Percentiles rank a stretch among this genome's conserved stretches.
These are phyloP conservation scores for Beris morrisii DNA, from an alignment of 2,888 invertebrate genomes.

Conservation along the genomic window DNA sequence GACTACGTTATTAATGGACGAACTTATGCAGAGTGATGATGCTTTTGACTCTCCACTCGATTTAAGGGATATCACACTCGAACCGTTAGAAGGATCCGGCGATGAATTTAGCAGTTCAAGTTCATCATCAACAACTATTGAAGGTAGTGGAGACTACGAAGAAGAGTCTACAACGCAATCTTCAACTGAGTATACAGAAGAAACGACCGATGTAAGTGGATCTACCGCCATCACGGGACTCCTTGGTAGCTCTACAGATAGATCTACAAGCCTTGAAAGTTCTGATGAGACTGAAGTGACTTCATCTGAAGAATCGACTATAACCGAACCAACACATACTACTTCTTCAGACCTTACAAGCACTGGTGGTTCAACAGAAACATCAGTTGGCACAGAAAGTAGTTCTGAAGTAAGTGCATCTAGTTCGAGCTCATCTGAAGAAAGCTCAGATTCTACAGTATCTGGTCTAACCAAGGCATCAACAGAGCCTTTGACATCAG, in stretches of 20 bases:
- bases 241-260: conserved; percentile 9
- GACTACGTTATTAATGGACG: conserved; percentile 54
- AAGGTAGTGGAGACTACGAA: conserved; percentile 47
- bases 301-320: conserved; percentile 22
- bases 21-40: conserved; percentile 60
- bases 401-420: conserved; percentile 12
- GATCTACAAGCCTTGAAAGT: conserved; percentile 24
- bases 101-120: conserved; percentile 36
- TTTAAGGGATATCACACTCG: too few species aligned
- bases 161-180: conserved; percentile 13
- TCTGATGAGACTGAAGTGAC: conserved; percentile 6
- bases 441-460: conserved; percentile 21
- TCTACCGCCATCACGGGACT: conserved; percentile 12
- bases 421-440: conserved; percentile 25
- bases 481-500: conserved; percentile 37
- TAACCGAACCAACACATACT: conserved; percentile 29
- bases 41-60: too few species aligned
- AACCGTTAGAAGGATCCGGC: too few species aligned
- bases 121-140: conserved; percentile 38
- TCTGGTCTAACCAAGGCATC: background rate
- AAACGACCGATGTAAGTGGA: background rate
- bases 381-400: conserved; percentile 26
- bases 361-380: conserved; percentile 2
- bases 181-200: conserved; percentile 3
- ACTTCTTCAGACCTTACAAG: conserved; percentile 16